phyloP scores from a whole-genome alignment of 2,888 invertebrate species.

The Vandiemenella viatica region DNA sequence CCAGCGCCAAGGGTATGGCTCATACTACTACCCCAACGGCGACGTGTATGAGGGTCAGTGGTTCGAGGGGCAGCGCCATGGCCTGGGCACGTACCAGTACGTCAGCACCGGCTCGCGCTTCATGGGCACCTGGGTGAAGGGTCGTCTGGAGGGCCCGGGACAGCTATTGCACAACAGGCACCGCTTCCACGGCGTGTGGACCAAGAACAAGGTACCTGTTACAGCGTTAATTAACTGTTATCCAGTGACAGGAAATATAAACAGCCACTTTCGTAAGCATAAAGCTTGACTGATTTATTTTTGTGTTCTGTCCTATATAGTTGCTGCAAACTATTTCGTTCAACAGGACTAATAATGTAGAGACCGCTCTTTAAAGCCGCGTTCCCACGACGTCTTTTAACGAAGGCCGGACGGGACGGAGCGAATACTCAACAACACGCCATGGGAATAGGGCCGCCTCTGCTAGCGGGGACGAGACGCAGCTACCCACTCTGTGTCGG shows the following conservation, averaged over 20 bases:
- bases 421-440: too few species aligned
- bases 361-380: too few species aligned
- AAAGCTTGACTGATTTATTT: too few species aligned
- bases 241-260: neutral
- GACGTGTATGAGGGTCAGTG: constrained; percentile 65
- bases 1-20: constrained; percentile 55
- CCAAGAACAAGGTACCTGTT: constrained; percentile 35
- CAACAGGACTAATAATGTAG: too few species aligned
- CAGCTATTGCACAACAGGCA: constrained; percentile 51
- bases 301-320: too few species aligned
- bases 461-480: too few species aligned
- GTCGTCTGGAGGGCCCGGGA: constrained; percentile 57
- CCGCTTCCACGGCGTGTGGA: constrained; percentile 57
- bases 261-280: neutral
- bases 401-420: too few species aligned
- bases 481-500: too few species aligned
- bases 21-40: constrained; percentile 56
- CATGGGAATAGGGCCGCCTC: too few species aligned
- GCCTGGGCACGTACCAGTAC: constrained; percentile 61
- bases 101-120: constrained; percentile 42
- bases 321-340: too few species aligned
- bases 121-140: constrained; percentile 62
- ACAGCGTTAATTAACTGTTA: neutral
- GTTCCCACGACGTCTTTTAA: too few species aligned
- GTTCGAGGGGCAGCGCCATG: constrained; percentile 57